Percentiles rank a stretch among this genome's conserved stretches.
phyloP scores from a whole-genome alignment of 2,888 invertebrate species.

The Plemyria rubiginata region DNA sequence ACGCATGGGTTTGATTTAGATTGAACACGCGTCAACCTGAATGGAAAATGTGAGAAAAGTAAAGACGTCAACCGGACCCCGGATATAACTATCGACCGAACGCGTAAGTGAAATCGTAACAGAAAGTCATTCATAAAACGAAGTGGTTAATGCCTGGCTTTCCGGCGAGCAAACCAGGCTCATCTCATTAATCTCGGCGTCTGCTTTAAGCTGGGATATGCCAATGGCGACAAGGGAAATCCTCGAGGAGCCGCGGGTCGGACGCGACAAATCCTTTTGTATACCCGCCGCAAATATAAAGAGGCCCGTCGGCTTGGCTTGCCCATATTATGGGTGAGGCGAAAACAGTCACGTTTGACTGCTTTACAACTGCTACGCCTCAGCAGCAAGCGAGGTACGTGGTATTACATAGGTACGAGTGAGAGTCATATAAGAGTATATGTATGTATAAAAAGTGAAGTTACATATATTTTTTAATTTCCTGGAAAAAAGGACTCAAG shows the following conservation, averaged over 20 bases:
- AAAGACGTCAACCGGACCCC: conserved; percentile 32
- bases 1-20: conserved; percentile 27
- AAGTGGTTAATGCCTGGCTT: conserved; percentile 49
- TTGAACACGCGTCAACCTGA: conserved; percentile 22
- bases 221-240: conserved; percentile 77
- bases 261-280: conserved; percentile 72
- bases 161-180: conserved; percentile 54
- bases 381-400: too few species aligned
- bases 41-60: conserved; percentile 34
- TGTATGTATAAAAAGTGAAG: too few species aligned
- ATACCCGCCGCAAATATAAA: conserved; percentile 71
- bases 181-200: conserved; percentile 81
- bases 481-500: too few species aligned
- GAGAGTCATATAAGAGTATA: too few species aligned
- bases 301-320: conserved; percentile 46
- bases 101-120: conserved; percentile 42
- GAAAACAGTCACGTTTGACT: conserved; percentile 20
- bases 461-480: too few species aligned
- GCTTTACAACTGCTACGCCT: conserved; percentile 2
- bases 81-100: conserved; percentile 26
- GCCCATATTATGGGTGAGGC: conserved; percentile 40
- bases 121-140: conserved; percentile 51
- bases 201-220: conserved; percentile 76
- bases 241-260: conserved; percentile 66
- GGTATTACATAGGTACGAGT: too few species aligned